A percentile compares a stretch with the other conserved stretches of the same genome.
phyloP scores from a whole-genome alignment of 2,797 vertebrate genomes.

The Margarornis squamiger region DNA sequence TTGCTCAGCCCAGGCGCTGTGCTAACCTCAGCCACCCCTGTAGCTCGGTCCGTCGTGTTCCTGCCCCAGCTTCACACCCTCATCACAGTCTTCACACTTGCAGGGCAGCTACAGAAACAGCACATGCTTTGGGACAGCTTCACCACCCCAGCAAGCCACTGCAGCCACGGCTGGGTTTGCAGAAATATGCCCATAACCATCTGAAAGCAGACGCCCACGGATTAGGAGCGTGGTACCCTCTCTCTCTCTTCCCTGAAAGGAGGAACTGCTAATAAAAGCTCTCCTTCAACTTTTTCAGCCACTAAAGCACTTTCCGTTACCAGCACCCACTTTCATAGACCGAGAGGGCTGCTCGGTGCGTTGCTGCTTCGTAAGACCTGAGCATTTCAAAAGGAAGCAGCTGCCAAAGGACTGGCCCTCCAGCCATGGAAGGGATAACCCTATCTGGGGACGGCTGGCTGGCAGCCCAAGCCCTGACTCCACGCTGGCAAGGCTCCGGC shows the following conservation, averaged over 20 bases:
- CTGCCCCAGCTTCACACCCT: background rate
- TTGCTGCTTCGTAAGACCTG: background rate
- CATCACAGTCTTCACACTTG: accelerated
- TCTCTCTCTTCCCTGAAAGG: background rate
- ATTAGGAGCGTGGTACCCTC: background rate
- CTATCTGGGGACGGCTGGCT: background rate
- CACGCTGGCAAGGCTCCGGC: background rate
- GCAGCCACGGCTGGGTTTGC: accelerated
- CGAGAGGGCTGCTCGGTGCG: background rate
- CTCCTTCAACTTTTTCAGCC: background rate
- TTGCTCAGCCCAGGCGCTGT: accelerated
- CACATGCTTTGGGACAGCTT: accelerated
- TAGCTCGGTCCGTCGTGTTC: accelerated
- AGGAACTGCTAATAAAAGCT: background rate
- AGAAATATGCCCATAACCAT: background rate
- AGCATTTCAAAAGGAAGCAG: background rate
- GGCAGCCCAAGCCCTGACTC: background rate
- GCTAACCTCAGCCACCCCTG: background rate
- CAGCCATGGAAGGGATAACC: conserved; percentile 24
- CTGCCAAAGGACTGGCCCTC: conserved; percentile 3
- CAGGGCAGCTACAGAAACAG: accelerated
- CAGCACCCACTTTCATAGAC: background rate
- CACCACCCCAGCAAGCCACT: accelerated
- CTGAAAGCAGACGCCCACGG: background rate
- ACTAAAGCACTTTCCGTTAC: background rate